phyloP scores from a whole-genome alignment of 2,888 invertebrate genomes.

The Dione juno region DNA sequence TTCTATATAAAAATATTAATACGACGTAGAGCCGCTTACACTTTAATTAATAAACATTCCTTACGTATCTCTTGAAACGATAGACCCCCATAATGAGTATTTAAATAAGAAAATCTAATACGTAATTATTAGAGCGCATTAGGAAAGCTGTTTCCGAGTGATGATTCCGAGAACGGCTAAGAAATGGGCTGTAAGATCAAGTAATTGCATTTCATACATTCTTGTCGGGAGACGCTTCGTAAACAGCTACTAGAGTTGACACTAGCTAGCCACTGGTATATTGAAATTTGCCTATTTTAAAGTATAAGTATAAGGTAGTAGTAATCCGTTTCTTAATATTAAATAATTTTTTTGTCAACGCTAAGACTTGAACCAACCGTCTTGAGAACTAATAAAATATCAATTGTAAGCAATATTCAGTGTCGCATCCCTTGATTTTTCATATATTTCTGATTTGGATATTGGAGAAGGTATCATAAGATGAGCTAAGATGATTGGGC shows the following conservation, averaged over 20 bases:
- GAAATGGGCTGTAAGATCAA: slow-evolving; percentile 30
- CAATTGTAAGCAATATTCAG: no score
- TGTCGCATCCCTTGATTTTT: no score
- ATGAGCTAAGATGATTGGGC: neutral
- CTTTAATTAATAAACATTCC: slow-evolving; percentile 20
- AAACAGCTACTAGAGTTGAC: neutral
- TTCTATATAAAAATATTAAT: neutral
- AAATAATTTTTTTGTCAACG: no score
- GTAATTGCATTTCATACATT: slow-evolving; percentile 43
- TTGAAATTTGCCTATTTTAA: neutral
- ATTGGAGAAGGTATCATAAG: no score
- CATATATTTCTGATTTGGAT: no score
- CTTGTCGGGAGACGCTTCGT: slow-evolving; percentile 24
- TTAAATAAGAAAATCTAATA: slow-evolving; percentile 31
- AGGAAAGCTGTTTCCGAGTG: slow-evolving; percentile 35
- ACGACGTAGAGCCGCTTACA: neutral
- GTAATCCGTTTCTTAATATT: no score
- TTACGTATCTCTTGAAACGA: slow-evolving; percentile 2
- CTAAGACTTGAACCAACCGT: no score
- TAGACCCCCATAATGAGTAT: slow-evolving; percentile 12
- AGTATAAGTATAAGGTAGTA: neutral
- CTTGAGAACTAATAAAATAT: no score
- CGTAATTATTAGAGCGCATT: slow-evolving; percentile 40
- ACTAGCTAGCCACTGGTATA: neutral
- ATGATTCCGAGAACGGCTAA: slow-evolving; percentile 29